Evolutionary conservation across 1,140 invertebrate genomes (phyloP), one percentile per base, ranked within the genome.

Genomic region (Asobara japonica): DNA sequence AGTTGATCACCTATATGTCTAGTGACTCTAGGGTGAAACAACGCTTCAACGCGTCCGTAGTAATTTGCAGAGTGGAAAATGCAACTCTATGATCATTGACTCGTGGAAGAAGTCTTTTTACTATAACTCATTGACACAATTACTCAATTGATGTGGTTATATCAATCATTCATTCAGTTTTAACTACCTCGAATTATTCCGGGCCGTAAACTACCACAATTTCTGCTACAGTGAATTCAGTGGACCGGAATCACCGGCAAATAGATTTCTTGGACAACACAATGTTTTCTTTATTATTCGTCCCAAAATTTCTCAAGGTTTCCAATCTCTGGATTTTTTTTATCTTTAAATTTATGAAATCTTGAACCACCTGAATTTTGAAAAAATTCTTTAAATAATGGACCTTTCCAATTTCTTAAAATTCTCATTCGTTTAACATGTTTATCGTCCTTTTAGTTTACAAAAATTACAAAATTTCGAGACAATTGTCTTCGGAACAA

Each of bases 1-100:
- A 71, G 69, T 71, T 71, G 69, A 71, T 71, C 69, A 70, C 69
- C 69, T 70, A 70, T 70, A 70, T 70, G 56, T 70, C 62, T 48
- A 29, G 51, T 45, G 69, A 36, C 61, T 38, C 27, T 11, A 16
- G 31, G 69, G 41, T 29, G 41, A 45, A 45, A 45, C 41, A 67
- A 18, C 3, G 51, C 65, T 30, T 71, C 65, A 45, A 71, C 27
- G 69, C 69, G 65, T 71, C 69, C 29, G 45, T 36, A 25, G 51
- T 56, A 56, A 56, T 56, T 56, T 22, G 18, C 51, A 18, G 1
- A 13, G 20, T 25, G 51, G 22, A 25, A 11, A 36, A 36, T 6
- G 5, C 31, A 36, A 56, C 22, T 7, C 20, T 18, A 56, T 10
- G 25, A 56, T 56, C 25, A 56, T 18, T 22, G 22, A 10, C 13